These are phyloP conservation scores for Halcyon leucocephala DNA, from an alignment of 2,797 vertebrate genomes.

Conservation along the genomic window DNA sequence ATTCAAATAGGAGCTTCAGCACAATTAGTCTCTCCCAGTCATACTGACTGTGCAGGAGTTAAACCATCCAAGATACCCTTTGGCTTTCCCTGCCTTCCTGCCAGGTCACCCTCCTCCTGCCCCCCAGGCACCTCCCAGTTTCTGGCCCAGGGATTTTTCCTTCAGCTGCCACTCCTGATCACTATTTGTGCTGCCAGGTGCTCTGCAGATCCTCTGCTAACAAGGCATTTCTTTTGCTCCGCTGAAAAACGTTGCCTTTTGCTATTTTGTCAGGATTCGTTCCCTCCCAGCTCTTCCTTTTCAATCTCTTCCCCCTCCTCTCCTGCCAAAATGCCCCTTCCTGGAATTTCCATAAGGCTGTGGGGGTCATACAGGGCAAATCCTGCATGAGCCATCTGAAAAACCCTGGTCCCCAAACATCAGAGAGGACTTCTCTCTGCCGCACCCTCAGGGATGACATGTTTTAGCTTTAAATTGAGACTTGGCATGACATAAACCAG, in stretches of 20 bases:
- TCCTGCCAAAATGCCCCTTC: not conserved
- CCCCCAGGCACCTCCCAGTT: not conserved
- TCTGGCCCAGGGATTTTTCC: not conserved
- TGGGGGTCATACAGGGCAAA: not conserved
- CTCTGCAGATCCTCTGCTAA: constrained; percentile 25
- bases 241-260: not conserved
- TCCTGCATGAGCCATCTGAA: not conserved
- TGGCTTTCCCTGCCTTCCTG: not conserved
- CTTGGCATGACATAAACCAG: not conserved
- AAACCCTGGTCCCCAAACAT: not conserved
- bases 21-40: not conserved
- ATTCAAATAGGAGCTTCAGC: not conserved
- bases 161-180: not conserved
- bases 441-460: not conserved
- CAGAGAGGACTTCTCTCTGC: not conserved
- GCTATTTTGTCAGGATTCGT: not conserved
- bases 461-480: not conserved
- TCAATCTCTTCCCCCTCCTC: not conserved
- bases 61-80: not conserved
- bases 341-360: not conserved
- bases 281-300: not conserved
- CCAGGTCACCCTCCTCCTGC: not conserved
- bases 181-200: not conserved
- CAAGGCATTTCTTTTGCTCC: not conserved
- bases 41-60: not conserved